Evolutionary conservation across 2,888 invertebrate genomes (phyloP).

Genomic region (Galerucella pusilla): DNA sequence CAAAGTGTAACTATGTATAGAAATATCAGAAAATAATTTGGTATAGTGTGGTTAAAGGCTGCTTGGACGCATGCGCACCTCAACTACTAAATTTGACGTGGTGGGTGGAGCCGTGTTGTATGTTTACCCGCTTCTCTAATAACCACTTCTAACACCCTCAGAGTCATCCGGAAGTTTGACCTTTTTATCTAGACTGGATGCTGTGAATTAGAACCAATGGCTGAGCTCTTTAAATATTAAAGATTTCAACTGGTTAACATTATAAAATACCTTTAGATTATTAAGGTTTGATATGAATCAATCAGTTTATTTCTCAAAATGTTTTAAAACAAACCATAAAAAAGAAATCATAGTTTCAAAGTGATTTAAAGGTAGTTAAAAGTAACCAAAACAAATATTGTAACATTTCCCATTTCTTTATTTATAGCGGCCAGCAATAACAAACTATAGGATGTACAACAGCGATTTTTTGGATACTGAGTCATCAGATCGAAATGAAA

Average conservation of each 20-base stretch:
- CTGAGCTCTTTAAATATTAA: too few species aligned
- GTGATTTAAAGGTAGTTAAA: constrained; percentile 17
- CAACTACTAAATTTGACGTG: too few species aligned
- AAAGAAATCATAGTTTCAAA: constrained; percentile 14
- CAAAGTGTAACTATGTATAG: too few species aligned
- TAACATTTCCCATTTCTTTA: constrained; percentile 24
- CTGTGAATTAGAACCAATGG: too few species aligned
- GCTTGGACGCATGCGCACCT: too few species aligned
- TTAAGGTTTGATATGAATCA: background rate
- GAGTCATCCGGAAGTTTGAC: too few species aligned
- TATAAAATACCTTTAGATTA: background rate
- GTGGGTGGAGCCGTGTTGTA: too few species aligned
- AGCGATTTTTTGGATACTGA: constrained; percentile 1
- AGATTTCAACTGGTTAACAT: background rate
- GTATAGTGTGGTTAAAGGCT: too few species aligned
- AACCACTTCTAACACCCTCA: too few species aligned
- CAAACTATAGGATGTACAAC: constrained; percentile 22
- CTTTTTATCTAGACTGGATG: too few species aligned
- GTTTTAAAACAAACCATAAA: background rate
- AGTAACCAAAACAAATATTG: constrained; percentile 25
- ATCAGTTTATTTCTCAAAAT: background rate
- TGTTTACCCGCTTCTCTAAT: too few species aligned
- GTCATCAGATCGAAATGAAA: background rate
- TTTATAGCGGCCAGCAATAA: constrained; percentile 26
- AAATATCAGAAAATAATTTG: too few species aligned